Evolutionary conservation across 2,888 invertebrate genomes (phyloP), one percentile per base, ranked within the genome.

Genomic region (Patella caerulea): DNA sequence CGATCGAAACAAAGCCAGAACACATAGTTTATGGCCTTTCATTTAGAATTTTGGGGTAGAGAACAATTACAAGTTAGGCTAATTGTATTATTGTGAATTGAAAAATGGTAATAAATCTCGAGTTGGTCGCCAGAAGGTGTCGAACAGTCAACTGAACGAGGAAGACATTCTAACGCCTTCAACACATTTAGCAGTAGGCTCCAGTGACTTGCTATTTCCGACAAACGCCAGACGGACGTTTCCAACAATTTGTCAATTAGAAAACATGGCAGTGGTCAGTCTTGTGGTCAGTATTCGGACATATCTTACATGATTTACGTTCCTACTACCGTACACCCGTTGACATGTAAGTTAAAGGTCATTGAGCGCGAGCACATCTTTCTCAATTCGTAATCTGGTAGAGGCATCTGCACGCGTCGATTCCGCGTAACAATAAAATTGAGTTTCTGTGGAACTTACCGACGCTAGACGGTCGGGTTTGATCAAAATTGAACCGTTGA

Each of bases 241-340:
- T 19, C 65, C n/a, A 24, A 65, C 65, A 19, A 65, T 65, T 65
- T 65, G 65, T 65, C 65, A 65, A 65, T 65, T 65, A 65, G 24
- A 19, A 19, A 65, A 65, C 65, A 24, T 65, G 65, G 24, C 65
- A 65, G 65, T 65, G 65, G 65, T 65, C 65, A 65, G 65, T 24
- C 19, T 65, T 12, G 19, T 65, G 65, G 14, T 65, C 65, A 65
- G 65, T 24, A 65, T 65, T 65, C 65, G 65, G 65, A 65, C 65
- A 65, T 65, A 65, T 65, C 65, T 65, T 65, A 65, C 65, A 65
- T 65, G 65, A 65, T 65, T 65, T 65, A 65, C 65, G 65, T 65
- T 65, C 65, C 14, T 65, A 19, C 65, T 65, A 24, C 19, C 24
- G 24, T 65, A 65, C 65, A 65, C 19, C 24, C 65, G 12, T 14